Evolutionary conservation across 2,888 invertebrate species (phyloP).

Genomic region (Xiphydria camelus): DNA sequence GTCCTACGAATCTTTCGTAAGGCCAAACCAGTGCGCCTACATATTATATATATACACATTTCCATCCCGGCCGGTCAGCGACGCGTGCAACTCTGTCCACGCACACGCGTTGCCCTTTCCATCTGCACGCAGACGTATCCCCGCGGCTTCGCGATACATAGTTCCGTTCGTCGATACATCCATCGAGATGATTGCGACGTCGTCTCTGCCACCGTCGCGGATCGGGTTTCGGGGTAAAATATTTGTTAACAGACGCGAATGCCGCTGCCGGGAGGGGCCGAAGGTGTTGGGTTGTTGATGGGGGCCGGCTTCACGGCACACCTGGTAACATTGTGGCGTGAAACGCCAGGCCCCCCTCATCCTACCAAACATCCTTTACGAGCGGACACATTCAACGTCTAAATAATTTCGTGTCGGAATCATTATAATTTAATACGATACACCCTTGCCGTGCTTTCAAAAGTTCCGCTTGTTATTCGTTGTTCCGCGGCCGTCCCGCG

Average conservation of each 20-base stretch:
- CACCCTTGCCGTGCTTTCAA: conserved; percentile 15
- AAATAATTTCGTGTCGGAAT: conserved; percentile 41
- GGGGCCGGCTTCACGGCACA: conserved; percentile 19
- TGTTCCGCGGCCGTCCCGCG: conserved; percentile 34
- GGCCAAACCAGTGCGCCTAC: no score
- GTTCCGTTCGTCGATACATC: not conserved
- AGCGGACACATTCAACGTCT: conserved; percentile 15
- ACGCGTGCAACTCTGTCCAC: no score
- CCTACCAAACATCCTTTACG: not conserved
- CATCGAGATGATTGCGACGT: conserved; percentile 12
- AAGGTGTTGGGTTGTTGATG: conserved; percentile 28
- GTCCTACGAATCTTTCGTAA: no score
- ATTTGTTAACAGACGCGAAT: conserved; percentile 46
- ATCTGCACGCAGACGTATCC: no score
- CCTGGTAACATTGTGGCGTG: conserved; percentile 29
- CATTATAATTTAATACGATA: conserved; percentile 50
- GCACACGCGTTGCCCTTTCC: no score
- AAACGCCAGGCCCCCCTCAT: conserved; percentile 3
- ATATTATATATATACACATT: no score
- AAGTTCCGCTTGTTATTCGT: conserved; percentile 35
- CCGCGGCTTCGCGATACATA: conserved; percentile 19
- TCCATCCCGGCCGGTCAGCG: no score
- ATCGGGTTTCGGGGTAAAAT: conserved; percentile 43
- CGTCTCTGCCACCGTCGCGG: no score
- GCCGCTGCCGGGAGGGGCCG: conserved; percentile 13